Base-by-base conservation (phyloP, 2,888 invertebrate species). In the Neuroscelio doddi region DNA sequence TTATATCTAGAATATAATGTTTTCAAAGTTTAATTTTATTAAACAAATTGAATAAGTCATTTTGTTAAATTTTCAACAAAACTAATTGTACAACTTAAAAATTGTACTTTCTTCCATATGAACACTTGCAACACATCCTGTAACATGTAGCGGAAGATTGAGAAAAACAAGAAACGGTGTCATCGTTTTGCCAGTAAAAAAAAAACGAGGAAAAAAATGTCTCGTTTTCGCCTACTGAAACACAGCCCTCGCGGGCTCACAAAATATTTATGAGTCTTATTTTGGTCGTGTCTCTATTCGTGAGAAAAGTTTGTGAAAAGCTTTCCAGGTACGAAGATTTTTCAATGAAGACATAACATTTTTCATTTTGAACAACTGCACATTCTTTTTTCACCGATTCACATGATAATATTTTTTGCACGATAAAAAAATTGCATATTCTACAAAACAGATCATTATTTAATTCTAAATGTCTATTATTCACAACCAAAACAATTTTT, bases 221-320 rank as follows among this genome's bases (percentile, higher is more conserved):
- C 51, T 65, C 68, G 64, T 71, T 74, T 67, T 66, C 72, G 70
- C 67, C 70, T 68, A 67, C 70, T 75, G 76, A 75, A 73, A 71
- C 70, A 74, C 66, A 56, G 57, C 46, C 26, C 58, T 66, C 64
- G 64, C 38, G 57, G 68, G 65, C 55, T 41, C 46, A 29, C 38
- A 17, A 55, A 53, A 70, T 76, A 79, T 79, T 77, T 78, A 76
- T 70, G 78, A 75, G 70, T 52, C 71, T 76, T 75, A 75, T 77
- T 79, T 74, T 63, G 56, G 49, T 55, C 49, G 39, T 56, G 51
- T 64, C 68, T 65, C 57, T 57, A 51, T 26, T 42, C 51, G 14
- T 32, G 36, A 26, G 36, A 30, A 32, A 53, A 68, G 64, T 62
- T 73, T 52, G 65, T 56, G 27, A 62, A 64, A 70, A 64, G 57